Evolutionary conservation across 2,888 invertebrate species (phyloP), one percentile per base, ranked within the genome.

Genomic region (Osmoderma eremita): DNA sequence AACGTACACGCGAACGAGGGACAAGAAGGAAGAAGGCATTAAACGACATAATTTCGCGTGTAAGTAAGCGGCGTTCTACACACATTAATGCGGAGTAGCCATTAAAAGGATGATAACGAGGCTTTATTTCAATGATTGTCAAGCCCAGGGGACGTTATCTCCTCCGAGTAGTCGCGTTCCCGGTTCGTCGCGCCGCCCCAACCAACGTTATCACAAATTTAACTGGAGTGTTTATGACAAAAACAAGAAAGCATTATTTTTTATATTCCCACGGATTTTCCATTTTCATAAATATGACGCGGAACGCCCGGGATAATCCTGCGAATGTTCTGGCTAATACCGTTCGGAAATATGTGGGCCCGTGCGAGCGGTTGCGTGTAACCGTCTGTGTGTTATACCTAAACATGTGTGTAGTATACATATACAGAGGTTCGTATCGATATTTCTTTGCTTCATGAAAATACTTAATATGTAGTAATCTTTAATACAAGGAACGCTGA

Each of bases 41-140:
- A 61, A 61, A 48, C 24, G 58, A 61, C 45, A 48, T 61, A 45
- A 45, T 61, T 61, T 61, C 12, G 45, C 45, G 45, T 48, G 36
- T 61, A 61, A 61, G 65, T 49, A 56, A 65, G 56, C 58, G 48
- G 39, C 49, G 49, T 56, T 56, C 49, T 58, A 49, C 65, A 30
- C 30, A 66, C 70, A 71, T 72, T 71, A 78, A 78, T 76, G 76
- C 78, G 71, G 72, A 79, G 78, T 77, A 77, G 77, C 78, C 77
- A 79, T 79, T 79, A 79, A 74, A 73, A 74, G 67, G 76, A 75
- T 74, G 74, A 77, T 79, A 79, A 79, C 78, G 78, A 75, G 77
- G 79, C 77, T 75, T 77, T 80, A 80, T 81, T 81, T 81, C 81
- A 80, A 79, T 79, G 81, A 80, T 80, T 80, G 81, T 81, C 81